Base-by-base conservation (phyloP, 2,797 vertebrate species). In the Phrynocephalus forsythii region DNA sequence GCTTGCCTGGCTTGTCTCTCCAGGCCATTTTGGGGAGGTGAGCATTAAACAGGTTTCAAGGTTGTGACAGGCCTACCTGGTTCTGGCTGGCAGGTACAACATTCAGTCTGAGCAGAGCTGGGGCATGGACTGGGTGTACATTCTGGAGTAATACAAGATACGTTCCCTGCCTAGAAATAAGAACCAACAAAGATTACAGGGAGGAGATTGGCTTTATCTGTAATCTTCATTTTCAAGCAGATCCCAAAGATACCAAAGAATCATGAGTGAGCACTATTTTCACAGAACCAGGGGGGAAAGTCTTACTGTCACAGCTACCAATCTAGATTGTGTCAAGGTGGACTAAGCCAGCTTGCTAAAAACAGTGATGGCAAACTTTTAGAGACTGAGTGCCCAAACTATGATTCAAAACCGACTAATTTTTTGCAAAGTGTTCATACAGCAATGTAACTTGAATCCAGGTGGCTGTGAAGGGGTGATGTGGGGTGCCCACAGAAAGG, bases 111-210 rank as follows among this genome's bases (percentile, higher is more conserved):
- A 0, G 86, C 89, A 38, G 93, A 4, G n/a, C 88, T 77, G 85
- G 90, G 91, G 75, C 97, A 97, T 73, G 94, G 92, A 50, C 95
- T 96, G 0, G 90, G 93, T 33, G 95, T 95, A 69, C 97, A 97
- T 84, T 96, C 96, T 0, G 96, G 96, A 38, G 95, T 94, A 85
- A 97, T 95, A 86, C 97, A 97, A 73, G 97, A 97, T 86, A 97
- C 79, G 1, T 97, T 97, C 13, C 97, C 97, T 0, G 95, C 94
- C 97, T 97, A 78, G 0, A 38, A 87, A 48, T 44, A 60, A 89
- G 26, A 76, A 75, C 82, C 82, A 87, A 83, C 38, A 0, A 18
- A 73, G 0, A 7, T 24, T 24, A 22, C 56, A 3, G 33, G 48
- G 7, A 44, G 38, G 1, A 6, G n/a, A 22, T 81, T 67, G 84